These are phyloP conservation scores for Nomia melanderi DNA, from an alignment of 1,140 invertebrate genomes.

Conservation along the genomic window DNA sequence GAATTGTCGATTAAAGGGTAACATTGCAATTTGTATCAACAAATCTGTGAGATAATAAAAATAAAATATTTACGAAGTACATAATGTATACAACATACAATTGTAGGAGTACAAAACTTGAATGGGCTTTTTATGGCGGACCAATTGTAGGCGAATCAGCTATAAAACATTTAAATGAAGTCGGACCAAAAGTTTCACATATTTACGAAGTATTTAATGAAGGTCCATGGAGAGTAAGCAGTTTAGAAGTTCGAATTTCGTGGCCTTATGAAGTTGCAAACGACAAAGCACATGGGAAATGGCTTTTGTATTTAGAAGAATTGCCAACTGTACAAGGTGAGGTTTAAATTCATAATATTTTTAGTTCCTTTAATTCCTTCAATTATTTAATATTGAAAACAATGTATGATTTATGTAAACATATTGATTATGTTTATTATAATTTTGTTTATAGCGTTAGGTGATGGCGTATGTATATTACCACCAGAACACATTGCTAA, in stretches of 20 bases:
- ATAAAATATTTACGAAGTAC: slow-evolving; percentile 17
- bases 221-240: slow-evolving; percentile 91
- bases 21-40: slow-evolving; percentile 21
- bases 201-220: slow-evolving; percentile 93
- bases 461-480: slow-evolving; percentile 85
- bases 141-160: slow-evolving; percentile 90
- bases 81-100: neutral
- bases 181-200: slow-evolving; percentile 92
- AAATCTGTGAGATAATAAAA: neutral
- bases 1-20: slow-evolving; percentile 91
- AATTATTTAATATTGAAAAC: slow-evolving; percentile 17
- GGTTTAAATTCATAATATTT: slow-evolving; percentile 12
- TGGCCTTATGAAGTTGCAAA: slow-evolving; percentile 96
- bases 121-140: slow-evolving; percentile 91
- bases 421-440: neutral
- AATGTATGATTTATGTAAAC: slow-evolving; percentile 61
- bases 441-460: slow-evolving; percentile 43
- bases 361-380: neutral
- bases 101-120: slow-evolving; percentile 79
- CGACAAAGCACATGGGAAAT: slow-evolving; percentile 89
- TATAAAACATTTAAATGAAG: slow-evolving; percentile 91
- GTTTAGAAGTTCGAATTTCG: slow-evolving; percentile 89
- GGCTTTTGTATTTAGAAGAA: slow-evolving; percentile 94
- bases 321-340: slow-evolving; percentile 87
- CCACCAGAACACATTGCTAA: slow-evolving; percentile 84